Evolutionary conservation across 37 sponge, comb jelly and placozoan species (phyloP).

Genomic region (Hexactinellida sp.): DNA sequence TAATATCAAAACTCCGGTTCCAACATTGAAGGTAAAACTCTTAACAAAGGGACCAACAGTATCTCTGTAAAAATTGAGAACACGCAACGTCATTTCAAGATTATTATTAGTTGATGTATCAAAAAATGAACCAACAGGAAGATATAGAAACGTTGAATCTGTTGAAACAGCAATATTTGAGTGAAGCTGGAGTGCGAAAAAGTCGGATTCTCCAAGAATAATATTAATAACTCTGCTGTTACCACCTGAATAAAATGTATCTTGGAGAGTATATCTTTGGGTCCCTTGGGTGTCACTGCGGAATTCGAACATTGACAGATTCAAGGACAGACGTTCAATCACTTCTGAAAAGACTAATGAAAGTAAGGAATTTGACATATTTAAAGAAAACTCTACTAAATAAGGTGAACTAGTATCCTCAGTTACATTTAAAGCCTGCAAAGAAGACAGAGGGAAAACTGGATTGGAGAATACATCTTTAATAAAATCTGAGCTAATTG

Average conservation of each 20-base stretch:
- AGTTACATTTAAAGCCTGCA: conserved; percentile 25
- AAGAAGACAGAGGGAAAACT: conserved; percentile 34
- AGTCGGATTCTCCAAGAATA: conserved; percentile 45
- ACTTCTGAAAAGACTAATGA: conserved; percentile 71
- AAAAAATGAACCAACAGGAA: conserved; percentile 38
- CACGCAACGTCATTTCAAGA: conserved; percentile 17
- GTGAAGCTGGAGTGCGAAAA: conserved; percentile 36
- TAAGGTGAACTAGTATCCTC: conserved; percentile 41
- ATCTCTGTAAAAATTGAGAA: conserved; percentile 40
- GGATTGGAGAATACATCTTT: conserved; percentile 60
- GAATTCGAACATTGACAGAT: not conserved
- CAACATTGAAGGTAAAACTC: conserved; percentile 34
- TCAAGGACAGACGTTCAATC: conserved; percentile 34
- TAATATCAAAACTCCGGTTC: conserved; percentile 28
- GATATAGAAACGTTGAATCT: conserved; percentile 41
- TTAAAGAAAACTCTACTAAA: conserved; percentile 32
- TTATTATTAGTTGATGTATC: conserved; percentile 38
- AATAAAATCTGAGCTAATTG: conserved; percentile 35
- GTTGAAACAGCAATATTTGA: conserved; percentile 36
- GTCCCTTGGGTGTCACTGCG: not conserved
- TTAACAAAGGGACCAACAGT: conserved; percentile 45
- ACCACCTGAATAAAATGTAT: not conserved
- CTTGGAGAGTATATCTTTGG: not conserved
- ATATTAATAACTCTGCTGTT: conserved; percentile 21
- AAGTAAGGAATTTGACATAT: conserved; percentile 33